Conservation (phyloP, 2,888 invertebrate species). For the Apomyelois bistriatella region DNA sequence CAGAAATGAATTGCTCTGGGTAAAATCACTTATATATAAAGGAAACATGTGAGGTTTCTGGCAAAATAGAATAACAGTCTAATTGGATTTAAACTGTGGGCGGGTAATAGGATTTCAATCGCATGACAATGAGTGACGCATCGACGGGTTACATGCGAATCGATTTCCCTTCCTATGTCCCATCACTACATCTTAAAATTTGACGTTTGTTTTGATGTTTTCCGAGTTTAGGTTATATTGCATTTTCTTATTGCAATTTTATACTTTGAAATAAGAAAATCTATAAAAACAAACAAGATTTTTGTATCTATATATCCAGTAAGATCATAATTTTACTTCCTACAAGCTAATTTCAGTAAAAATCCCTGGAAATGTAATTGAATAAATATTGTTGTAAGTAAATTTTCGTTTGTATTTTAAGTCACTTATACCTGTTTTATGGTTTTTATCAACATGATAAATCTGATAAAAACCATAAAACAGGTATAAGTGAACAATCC, state of each 20-base stretch:
- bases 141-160: slow-evolving; percentile 34
- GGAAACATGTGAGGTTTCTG: slow-evolving; percentile 69
- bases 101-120: slow-evolving; percentile 49
- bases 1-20: slow-evolving; percentile 62
- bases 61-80: slow-evolving; percentile 52
- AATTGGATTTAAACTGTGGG: slow-evolving; percentile 70
- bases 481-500: too few species aligned
- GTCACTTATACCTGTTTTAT: background rate
- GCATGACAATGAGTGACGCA: slow-evolving; percentile 42
- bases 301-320: too few species aligned
- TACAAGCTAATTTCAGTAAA: background rate
- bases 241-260: background rate
- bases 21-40: slow-evolving; percentile 57
- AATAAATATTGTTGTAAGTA: slow-evolving; percentile 9
- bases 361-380: background rate
- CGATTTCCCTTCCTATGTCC: slow-evolving; percentile 43
- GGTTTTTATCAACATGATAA: too few species aligned
- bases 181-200: slow-evolving; percentile 30
- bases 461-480: too few species aligned
- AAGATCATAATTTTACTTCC: background rate
- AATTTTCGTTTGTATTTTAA: background rate
- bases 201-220: slow-evolving; percentile 26
- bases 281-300: too few species aligned
- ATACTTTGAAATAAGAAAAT: too few species aligned
- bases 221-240: slow-evolving; percentile 9